Evolutionary conservation across 2,797 vertebrate genomes (phyloP).

Genomic region (Austrolebias charrua): DNA sequence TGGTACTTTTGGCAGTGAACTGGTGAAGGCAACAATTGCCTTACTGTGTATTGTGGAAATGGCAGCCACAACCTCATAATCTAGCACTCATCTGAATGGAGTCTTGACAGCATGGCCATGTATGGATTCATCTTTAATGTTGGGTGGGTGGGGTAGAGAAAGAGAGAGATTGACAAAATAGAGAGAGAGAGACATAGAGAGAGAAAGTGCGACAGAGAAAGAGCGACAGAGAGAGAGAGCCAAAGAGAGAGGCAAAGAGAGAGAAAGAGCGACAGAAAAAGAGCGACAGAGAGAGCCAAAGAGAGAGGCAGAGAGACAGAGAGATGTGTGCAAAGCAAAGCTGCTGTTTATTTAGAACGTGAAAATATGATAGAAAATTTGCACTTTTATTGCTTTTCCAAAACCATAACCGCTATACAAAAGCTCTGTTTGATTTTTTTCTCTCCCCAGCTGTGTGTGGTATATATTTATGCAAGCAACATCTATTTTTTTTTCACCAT

Average conservation of each 20-base stretch:
- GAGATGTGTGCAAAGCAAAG: constrained; percentile 60
- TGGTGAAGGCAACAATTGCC: no score
- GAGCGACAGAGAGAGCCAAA: not conserved
- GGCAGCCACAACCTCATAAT: no score
- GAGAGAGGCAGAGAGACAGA: not conserved
- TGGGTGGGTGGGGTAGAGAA: constrained; percentile 20
- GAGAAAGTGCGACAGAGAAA: constrained; percentile 38
- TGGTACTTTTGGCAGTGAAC: no score
- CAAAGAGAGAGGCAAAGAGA: no score
- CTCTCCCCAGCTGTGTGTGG: constrained; percentile 1
- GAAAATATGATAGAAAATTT: constrained; percentile 94
- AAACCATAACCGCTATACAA: constrained; percentile 29
- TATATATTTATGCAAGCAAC: constrained; percentile 1
- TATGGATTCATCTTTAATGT: constrained; percentile 98
- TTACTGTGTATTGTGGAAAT: no score
- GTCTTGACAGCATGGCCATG: constrained; percentile 73
- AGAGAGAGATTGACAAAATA: no score
- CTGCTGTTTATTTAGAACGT: constrained; percentile 98
- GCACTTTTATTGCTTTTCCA: constrained; percentile 98
- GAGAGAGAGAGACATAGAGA: no score
- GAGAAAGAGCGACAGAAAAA: constrained; percentile 21
- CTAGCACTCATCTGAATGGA: no score
- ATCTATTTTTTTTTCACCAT: not conserved
- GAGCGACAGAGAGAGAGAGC: no score
- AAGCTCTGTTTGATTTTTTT: not conserved